Conservation (phyloP, 2,888 invertebrate species). For the Aphrophora alni region DNA sequence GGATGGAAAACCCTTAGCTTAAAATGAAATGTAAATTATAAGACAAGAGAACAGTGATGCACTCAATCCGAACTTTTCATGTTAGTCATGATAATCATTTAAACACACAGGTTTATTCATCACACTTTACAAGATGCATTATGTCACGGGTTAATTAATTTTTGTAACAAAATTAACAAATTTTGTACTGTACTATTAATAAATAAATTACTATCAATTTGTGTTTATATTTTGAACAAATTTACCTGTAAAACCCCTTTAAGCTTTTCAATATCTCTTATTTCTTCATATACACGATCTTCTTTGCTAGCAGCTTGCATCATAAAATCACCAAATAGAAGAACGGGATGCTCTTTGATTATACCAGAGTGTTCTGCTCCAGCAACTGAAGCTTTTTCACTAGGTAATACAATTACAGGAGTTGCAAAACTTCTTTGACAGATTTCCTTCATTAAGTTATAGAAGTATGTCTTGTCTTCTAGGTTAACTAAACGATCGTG, state of each 20-base stretch:
- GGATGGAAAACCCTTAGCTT: too few species aligned
- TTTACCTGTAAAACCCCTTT: conserved; percentile 72
- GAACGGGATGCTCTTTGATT: conserved; percentile 67
- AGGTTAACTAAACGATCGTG: conserved; percentile 86
- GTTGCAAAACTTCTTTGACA: conserved; percentile 69
- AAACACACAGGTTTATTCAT: too few species aligned
- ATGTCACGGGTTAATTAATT: too few species aligned
- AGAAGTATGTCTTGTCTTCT: conserved; percentile 83
- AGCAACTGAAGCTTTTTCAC: conserved; percentile 52
- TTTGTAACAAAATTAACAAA: too few species aligned
- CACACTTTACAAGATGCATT: too few species aligned
- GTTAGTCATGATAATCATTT: too few species aligned
- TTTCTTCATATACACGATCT: conserved; percentile 82
- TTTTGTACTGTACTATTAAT: too few species aligned
- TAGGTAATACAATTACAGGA: conserved; percentile 66
- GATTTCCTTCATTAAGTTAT: conserved; percentile 70
- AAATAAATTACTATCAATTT: too few species aligned
- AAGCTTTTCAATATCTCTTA: conserved; percentile 74
- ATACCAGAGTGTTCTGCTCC: conserved; percentile 56
- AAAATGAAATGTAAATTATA: too few species aligned
- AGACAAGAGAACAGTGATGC: too few species aligned
- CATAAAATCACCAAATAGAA: conserved; percentile 87
- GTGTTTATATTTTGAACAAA: too few species aligned
- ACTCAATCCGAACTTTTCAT: too few species aligned
- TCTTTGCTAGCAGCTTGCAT: conserved; percentile 70